phyloP scores from a whole-genome alignment of 2,888 invertebrate genomes.

The Deilephila porcellus region DNA sequence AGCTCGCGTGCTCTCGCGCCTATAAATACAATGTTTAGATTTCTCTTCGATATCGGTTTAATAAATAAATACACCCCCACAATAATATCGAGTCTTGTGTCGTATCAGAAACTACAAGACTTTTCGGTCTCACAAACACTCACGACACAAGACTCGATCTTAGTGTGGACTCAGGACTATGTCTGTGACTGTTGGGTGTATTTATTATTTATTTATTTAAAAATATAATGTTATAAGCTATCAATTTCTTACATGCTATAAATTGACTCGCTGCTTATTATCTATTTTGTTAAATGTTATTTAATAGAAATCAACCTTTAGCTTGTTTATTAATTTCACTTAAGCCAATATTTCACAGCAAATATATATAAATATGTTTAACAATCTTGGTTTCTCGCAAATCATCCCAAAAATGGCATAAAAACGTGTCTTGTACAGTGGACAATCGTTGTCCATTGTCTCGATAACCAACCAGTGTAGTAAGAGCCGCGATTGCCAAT shows the following conservation, averaged over 20 bases:
- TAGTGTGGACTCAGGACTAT: no score
- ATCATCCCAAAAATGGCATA: conserved; percentile 33
- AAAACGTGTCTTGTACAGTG: conserved; percentile 31
- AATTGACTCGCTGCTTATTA: no score
- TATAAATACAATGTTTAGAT: conserved; percentile 18
- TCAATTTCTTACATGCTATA: no score
- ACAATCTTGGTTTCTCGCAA: conserved; percentile 30
- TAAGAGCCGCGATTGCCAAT: conserved; percentile 8
- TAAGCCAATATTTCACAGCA: background rate
- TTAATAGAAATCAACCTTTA: background rate
- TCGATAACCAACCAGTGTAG: background rate
- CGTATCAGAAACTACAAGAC: no score
- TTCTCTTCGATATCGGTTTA: background rate
- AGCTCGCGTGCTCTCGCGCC: background rate
- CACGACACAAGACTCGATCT: no score
- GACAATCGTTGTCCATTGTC: conserved; percentile 34
- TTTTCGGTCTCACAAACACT: no score
- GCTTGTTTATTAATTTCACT: background rate
- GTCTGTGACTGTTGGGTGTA: no score
- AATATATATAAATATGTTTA: conserved; percentile 12
- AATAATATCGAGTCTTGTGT: no score
- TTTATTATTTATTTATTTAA: no score
- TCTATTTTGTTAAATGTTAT: no score
- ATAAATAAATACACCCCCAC: no score
- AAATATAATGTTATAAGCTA: no score